Evolutionary conservation across 2,888 invertebrate genomes (phyloP), one percentile per base, ranked within the genome.

Genomic region (Acrobeloides nanus): DNA sequence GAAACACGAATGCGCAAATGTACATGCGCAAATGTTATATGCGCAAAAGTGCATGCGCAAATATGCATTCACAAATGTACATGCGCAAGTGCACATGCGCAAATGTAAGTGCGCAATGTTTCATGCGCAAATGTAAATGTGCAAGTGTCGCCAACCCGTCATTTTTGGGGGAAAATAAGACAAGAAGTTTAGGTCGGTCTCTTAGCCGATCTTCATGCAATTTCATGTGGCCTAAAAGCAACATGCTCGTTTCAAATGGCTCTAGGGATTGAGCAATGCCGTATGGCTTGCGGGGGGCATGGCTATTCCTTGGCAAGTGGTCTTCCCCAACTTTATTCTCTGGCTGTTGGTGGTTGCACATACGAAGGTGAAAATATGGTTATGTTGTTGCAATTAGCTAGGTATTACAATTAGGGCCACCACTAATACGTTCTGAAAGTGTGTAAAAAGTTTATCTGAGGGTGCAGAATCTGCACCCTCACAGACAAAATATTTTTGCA

Each of bases 351-450:
- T 20, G 57, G 55, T 15, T 55, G 55, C 27, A 55, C 92, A 0
- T 93, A 92, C 74, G 92, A 93, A 78, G 93, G 93, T 0, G 93
- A 93, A 79, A 92, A 93, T 76, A 90, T 90, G 0, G 92, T 93
- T 18, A 80, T 93, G 75, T 78, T 86, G 48, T 78, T 93, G 44
- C 93, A 93, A 78, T 87, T 88, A 0, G 89, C 90, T 3, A 74
- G 77, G 53, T n/a, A n/a, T n/a, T n/a, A n/a, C n/a, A n/a, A n/a
- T n/a, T n/a, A n/a, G n/a, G n/a, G n/a, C n/a, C n/a, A n/a, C n/a
- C n/a, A n/a, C n/a, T n/a, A n/a, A n/a, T n/a, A n/a, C n/a, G 17
- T 34, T 8, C 34, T 17, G 20, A 18, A 7, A n/a, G n/a, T n/a
- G n/a, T n/a, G n/a, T n/a, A n/a, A n/a, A n/a, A n/a, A n/a, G n/a